phyloP scores from a whole-genome alignment of 2,113 vertebrate genomes.

The Lichenostomus cassidix region DNA sequence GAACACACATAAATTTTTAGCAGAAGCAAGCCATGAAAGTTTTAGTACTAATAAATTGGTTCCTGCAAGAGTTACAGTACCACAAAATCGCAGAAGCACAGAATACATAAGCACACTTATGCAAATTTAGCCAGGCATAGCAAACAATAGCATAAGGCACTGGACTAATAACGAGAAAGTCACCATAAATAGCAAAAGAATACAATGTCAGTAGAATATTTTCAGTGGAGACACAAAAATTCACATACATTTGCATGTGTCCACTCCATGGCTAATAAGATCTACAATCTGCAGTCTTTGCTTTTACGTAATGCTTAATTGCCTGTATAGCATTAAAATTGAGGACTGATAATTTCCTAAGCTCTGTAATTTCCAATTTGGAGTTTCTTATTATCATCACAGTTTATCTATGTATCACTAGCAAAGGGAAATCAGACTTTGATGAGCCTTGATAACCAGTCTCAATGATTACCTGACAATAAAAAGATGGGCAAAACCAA shows the following conservation, averaged over 20 bases:
- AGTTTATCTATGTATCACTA: background rate
- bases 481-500: background rate
- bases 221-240: background rate
- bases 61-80: constrained; percentile 27
- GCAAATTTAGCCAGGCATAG: constrained; percentile 6
- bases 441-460: background rate
- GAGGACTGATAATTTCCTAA: background rate
- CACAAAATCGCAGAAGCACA: background rate
- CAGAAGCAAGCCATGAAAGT: constrained; percentile 2
- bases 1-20: constrained; percentile 12
- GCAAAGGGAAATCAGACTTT: background rate
- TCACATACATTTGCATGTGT: background rate
- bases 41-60: constrained; percentile 43
- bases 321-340: background rate
- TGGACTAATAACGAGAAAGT: background rate
- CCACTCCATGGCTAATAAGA: background rate
- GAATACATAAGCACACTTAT: background rate
- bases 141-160: background rate
- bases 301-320: background rate
- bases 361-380: background rate
- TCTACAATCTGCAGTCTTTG: background rate
- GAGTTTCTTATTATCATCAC: background rate
- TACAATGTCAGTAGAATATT: background rate
- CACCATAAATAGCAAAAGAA: background rate
- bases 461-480: background rate